Base-by-base conservation (phyloP, 2,888 invertebrate genomes). In the Bugula neritina region DNA sequence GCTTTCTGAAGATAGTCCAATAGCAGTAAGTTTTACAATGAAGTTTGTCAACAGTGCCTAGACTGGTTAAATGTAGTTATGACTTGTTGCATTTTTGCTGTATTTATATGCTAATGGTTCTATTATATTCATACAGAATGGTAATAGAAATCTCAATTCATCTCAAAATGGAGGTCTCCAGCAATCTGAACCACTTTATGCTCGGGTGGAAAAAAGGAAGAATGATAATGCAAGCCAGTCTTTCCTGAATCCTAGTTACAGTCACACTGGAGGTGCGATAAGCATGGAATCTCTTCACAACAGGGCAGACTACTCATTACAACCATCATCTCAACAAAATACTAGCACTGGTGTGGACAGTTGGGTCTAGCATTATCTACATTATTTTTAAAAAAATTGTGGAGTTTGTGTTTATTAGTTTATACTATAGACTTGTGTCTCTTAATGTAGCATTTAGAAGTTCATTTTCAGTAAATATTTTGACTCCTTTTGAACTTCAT, bases 121-220 rank as follows among this genome's bases (percentile, higher is more conserved):
- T 43, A 17, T 43, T 43, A 43, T 43, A 17, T 10, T 43, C 10
- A 10, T 43, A 17, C 17, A 43, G 43, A 43, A 43, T 43, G 43
- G 43, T 17, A n/a, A n/a, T n/a, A n/a, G n/a, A n/a, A n/a, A n/a
- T n/a, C n/a, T n/a, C n/a, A n/a, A n/a, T n/a, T 17, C 10, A 43
- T 43, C 43, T 10, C 43, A 43, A 43, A 43, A 43, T 43, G 43
- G 43, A 43, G 10, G 17, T 17, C 17, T 43, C 10, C 43, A 43
- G 10, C 43, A 43, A n/a, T 27, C 27, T 58, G 81, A 82, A 72
- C 82, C 81, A 2, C 75, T 82, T 25, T 82, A 82, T 76, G 82
- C 82, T 71, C 77, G 79, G 71, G 82, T 82, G 69, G 79, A 81
- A 74, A 81, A 79, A 54, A 70, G 70, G 29, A 43, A 70, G 52